A percentile compares a stretch with the other conserved stretches of the same genome.
Conservation (phyloP, 2,888 invertebrate species). For the Rhopalosiphum nymphaeae region DNA sequence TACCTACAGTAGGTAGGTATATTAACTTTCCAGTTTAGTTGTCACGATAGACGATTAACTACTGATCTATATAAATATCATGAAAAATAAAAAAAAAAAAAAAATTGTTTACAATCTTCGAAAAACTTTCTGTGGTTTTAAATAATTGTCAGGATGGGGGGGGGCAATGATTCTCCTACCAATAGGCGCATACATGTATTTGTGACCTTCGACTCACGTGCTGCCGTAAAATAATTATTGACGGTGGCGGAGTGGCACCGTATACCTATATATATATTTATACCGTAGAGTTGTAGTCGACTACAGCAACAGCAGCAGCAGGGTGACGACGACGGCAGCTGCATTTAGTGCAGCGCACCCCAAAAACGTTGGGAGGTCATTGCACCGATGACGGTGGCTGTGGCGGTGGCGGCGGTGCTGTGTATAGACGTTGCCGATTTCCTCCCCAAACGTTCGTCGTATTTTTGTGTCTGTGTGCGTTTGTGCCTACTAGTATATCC, state of each 20-base stretch:
- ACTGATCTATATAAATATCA: background rate
- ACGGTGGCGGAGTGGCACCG: background rate
- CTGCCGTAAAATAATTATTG: slow-evolving; percentile 28
- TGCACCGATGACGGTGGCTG: slow-evolving; percentile 49
- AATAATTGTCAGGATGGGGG: background rate
- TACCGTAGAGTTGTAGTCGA: background rate
- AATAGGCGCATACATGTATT: background rate
- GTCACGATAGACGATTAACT: background rate
- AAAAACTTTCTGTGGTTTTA: background rate
- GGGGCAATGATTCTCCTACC: background rate
- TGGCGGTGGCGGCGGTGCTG: background rate
- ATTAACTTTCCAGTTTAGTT: background rate
- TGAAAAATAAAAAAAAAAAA: background rate
- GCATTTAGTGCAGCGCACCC: slow-evolving; percentile 58
- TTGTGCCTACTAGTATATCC: slow-evolving; percentile 18
- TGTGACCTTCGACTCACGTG: slow-evolving; percentile 57
- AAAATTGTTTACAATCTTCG: background rate
- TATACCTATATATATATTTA: background rate
- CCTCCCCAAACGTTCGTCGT: slow-evolving; percentile 46
- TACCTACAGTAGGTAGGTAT: too few species aligned
- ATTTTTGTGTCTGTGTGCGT: background rate
- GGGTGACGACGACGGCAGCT: slow-evolving; percentile 55
- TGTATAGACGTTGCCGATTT: slow-evolving; percentile 61
- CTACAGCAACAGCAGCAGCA: slow-evolving; percentile 27
- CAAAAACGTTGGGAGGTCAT: slow-evolving; percentile 61